These are phyloP conservation scores for Chlorodrepanis virens DNA, from an alignment of 2,113 vertebrate genomes.

Conservation along the genomic window DNA sequence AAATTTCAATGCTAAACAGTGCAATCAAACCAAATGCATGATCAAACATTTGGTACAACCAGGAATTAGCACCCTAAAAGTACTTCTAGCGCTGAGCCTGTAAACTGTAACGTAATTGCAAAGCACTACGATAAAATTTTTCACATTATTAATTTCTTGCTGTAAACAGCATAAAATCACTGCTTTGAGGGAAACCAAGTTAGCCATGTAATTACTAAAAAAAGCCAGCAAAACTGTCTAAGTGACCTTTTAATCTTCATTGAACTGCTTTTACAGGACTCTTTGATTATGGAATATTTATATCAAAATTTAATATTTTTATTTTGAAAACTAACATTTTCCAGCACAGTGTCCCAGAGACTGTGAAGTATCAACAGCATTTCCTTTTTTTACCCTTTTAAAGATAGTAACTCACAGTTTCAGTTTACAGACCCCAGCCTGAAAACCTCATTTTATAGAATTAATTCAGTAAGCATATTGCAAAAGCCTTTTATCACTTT, in stretches of 20 bases:
- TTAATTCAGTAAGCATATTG: neutral
- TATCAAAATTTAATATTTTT: neutral
- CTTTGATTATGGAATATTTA: neutral
- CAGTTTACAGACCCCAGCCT: neutral
- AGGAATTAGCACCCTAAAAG: neutral
- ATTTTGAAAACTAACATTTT: neutral
- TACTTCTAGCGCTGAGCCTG: neutral
- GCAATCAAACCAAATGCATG: neutral
- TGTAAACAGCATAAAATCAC: neutral
- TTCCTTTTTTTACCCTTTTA: neutral
- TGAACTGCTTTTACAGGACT: neutral
- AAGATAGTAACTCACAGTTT: neutral
- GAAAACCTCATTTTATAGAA: neutral
- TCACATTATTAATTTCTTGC: neutral
- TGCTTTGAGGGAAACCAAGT: neutral
- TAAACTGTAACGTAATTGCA: neutral
- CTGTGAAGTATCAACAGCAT: neutral
- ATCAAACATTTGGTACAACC: neutral
- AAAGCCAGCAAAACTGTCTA: neutral
- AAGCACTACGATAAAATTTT: neutral
- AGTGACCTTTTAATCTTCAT: neutral
- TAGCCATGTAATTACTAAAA: neutral
- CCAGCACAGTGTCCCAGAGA: neutral
- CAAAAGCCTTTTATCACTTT: neutral
- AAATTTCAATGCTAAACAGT: neutral